phyloP scores from a whole-genome alignment of 2,888 invertebrate genomes.

The Lepetodrilus schrolli region DNA sequence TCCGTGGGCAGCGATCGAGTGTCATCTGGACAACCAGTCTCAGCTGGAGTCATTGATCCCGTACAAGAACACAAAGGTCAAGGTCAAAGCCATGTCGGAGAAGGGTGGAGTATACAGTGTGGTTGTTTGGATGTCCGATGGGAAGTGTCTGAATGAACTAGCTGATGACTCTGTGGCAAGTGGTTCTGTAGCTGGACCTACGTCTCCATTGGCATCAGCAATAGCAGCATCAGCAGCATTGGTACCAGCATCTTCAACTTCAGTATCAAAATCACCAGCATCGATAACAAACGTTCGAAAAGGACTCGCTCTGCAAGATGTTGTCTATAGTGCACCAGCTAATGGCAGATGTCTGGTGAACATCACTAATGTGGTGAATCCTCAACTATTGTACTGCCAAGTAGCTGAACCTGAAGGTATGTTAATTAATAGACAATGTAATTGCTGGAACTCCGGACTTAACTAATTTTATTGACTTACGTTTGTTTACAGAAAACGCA shows the following conservation, averaged over 20 bases:
- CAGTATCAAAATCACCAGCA: no score
- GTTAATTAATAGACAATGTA: no score
- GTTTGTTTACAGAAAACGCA: no score
- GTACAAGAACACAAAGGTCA: background rate
- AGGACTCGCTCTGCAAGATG: background rate
- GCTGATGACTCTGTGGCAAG: no score
- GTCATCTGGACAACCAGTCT: conserved; percentile 36
- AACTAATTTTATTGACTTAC: no score
- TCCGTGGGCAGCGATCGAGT: conserved; percentile 52
- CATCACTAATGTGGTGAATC: background rate
- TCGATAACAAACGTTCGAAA: no score
- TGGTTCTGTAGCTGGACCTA: no score
- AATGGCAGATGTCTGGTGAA: background rate
- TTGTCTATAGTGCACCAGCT: background rate
- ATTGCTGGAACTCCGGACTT: no score
- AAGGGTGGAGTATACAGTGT: background rate
- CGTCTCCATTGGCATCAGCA: no score
- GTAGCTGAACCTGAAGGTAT: background rate
- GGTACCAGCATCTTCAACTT: no score
- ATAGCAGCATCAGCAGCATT: background rate
- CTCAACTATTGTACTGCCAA: background rate
- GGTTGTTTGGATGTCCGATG: background rate
- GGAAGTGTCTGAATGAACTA: background rate
- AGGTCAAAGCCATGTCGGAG: background rate
- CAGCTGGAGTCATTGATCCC: background rate